phyloP scores from a whole-genome alignment of 2,888 invertebrate species.

The Theretra japonica region DNA sequence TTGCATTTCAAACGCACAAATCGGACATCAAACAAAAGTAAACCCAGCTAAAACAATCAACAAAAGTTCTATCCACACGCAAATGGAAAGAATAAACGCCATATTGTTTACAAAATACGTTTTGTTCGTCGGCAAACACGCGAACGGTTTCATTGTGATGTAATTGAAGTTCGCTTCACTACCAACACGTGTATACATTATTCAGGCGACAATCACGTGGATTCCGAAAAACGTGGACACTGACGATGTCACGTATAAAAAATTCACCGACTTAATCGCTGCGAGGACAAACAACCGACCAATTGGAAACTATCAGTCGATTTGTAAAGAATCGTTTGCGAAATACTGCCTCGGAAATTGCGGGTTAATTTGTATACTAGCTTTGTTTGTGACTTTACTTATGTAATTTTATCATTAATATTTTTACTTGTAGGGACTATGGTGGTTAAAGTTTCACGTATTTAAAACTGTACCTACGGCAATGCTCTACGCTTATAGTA shows the following conservation, averaged over 20 bases:
- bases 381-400: background rate
- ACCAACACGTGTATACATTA: conserved; percentile 69
- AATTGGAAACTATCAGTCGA: conserved; percentile 66
- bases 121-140: conserved; percentile 44
- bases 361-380: conserved; percentile 31
- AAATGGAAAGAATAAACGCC: conserved; percentile 31
- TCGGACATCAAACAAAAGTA: background rate
- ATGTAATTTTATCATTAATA: background rate
- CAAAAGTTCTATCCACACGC: background rate
- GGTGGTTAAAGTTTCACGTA: no score
- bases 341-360: conserved; percentile 39
- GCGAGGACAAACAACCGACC: conserved; percentile 69
- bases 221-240: conserved; percentile 67
- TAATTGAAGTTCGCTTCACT: conserved; percentile 80
- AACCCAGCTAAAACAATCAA: background rate
- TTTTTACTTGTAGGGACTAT: no score
- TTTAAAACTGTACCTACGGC: no score
- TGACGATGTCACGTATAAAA: conserved; percentile 73
- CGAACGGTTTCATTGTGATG: conserved; percentile 67
- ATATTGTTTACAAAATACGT: conserved; percentile 40
- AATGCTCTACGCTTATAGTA: no score
- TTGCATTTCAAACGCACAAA: background rate
- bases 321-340: conserved; percentile 57
- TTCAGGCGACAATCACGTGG: conserved; percentile 80
- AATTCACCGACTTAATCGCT: conserved; percentile 79